A percentile compares a stretch with the other conserved stretches of the same genome.
Conservation (phyloP, 2,888 invertebrate genomes). For the Lasiommata megera region DNA sequence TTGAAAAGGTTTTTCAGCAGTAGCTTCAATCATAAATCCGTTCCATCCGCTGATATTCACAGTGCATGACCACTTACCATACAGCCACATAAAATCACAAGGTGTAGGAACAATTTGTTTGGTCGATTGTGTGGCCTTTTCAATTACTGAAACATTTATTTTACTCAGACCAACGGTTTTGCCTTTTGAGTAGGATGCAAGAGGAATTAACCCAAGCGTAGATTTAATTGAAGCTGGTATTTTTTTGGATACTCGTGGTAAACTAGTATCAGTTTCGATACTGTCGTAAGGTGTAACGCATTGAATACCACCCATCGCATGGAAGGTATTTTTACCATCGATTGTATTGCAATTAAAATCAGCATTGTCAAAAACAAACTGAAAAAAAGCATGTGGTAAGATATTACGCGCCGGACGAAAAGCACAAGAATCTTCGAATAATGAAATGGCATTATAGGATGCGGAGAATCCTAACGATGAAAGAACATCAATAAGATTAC, state of each 20-base stretch:
- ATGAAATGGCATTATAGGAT: slow-evolving; percentile 41
- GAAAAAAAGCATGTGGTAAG: slow-evolving; percentile 43
- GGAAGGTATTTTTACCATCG: slow-evolving; percentile 32
- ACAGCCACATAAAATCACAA: slow-evolving; percentile 40
- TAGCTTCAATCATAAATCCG: slow-evolving; percentile 43
- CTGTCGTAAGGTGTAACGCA: background rate
- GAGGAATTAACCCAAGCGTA: slow-evolving; percentile 33
- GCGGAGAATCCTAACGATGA: slow-evolving; percentile 46
- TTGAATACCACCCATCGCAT: slow-evolving; percentile 27
- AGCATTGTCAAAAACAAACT: slow-evolving; percentile 41
- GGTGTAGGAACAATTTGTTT: slow-evolving; percentile 32
- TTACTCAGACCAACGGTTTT: slow-evolving; percentile 38
- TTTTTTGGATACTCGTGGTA: background rate
- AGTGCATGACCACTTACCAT: slow-evolving; percentile 41
- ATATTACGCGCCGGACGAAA: slow-evolving; percentile 45
- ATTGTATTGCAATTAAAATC: slow-evolving; percentile 31
- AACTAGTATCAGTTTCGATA: background rate
- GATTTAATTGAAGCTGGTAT: slow-evolving; percentile 34
- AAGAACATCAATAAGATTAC: slow-evolving; percentile 44
- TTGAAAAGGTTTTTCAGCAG: slow-evolving; percentile 36
- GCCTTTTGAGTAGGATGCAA: slow-evolving; percentile 29
- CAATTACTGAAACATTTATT: slow-evolving; percentile 7
- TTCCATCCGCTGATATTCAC: slow-evolving; percentile 46
- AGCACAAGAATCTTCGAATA: slow-evolving; percentile 45
- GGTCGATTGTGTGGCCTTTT: slow-evolving; percentile 8